Percentiles rank a stretch among this genome's conserved stretches.
Evolutionary conservation across 2,113 vertebrate species (phyloP).

Genomic region (Pseudorectes ferrugineus): DNA sequence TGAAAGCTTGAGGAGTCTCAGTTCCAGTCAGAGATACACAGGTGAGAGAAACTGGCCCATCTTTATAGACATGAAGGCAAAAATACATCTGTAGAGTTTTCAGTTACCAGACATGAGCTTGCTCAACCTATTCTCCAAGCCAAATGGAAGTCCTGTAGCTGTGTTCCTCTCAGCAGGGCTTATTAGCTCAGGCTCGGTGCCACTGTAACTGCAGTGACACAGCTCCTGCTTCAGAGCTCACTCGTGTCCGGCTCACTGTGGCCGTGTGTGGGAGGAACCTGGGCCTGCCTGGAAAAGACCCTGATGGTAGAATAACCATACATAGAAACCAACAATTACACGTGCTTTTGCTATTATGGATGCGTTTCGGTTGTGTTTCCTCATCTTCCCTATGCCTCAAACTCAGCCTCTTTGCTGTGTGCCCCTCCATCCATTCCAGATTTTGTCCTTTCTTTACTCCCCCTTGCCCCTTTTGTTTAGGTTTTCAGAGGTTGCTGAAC

Average conservation of each 20-base stretch:
- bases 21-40: neutral
- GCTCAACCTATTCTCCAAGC: neutral
- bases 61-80: neutral
- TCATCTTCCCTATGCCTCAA: neutral
- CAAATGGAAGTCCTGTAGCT: neutral
- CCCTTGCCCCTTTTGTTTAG: neutral
- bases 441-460: neutral
- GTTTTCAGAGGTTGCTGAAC: neutral
- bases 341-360: neutral
- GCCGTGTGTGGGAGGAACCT: neutral
- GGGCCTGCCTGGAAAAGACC: neutral
- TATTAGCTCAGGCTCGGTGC: neutral
- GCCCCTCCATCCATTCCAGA: neutral
- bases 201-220: neutral
- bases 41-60: neutral
- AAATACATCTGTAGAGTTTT: neutral
- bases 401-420: neutral
- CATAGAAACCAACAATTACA: neutral
- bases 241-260: neutral
- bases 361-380: neutral
- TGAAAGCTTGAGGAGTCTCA: neutral
- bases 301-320: accelerated
- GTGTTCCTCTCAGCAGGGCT: neutral
- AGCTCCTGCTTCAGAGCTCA: neutral
- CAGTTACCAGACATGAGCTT: neutral